These are phyloP conservation scores for Brachionus calyciflorus DNA, from an alignment of 1,140 invertebrate species.

Conservation along the genomic window DNA sequence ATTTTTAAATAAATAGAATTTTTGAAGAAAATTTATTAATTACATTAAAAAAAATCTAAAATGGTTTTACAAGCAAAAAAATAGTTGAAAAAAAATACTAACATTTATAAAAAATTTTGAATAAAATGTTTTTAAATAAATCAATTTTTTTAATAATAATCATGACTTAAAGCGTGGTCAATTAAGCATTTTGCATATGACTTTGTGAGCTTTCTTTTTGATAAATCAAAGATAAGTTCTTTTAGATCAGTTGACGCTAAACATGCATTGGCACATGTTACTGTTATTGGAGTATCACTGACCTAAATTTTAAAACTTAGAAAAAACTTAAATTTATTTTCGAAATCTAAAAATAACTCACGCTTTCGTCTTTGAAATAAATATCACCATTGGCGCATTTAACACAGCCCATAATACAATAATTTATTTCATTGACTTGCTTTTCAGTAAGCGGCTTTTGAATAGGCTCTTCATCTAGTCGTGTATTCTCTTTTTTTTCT, in stretches of 20 bases:
- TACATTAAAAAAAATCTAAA: no score
- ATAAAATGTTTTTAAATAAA: no score
- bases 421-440: constrained; percentile 32
- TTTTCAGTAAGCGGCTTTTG: neutral
- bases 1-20: no score
- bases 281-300: constrained; percentile 10
- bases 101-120: no score
- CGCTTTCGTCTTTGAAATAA: constrained; percentile 23
- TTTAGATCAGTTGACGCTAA: neutral
- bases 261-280: constrained; percentile 43
- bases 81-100: no score
- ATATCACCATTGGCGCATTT: constrained; percentile 45
- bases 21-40: no score
- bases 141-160: constrained; percentile 27
- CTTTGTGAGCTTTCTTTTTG: constrained; percentile 7
- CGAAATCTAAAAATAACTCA: neutral
- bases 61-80: no score
- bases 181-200: constrained; percentile 34
- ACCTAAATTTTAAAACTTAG: neutral
- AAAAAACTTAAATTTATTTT: neutral
- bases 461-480: neutral
- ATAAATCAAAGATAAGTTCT: constrained; percentile 14
- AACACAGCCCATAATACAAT: constrained; percentile 46
- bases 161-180: constrained; percentile 17
- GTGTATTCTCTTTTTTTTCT: neutral